phyloP scores from a whole-genome alignment of 2,113 vertebrate species.

The Falcunculus frontatus region DNA sequence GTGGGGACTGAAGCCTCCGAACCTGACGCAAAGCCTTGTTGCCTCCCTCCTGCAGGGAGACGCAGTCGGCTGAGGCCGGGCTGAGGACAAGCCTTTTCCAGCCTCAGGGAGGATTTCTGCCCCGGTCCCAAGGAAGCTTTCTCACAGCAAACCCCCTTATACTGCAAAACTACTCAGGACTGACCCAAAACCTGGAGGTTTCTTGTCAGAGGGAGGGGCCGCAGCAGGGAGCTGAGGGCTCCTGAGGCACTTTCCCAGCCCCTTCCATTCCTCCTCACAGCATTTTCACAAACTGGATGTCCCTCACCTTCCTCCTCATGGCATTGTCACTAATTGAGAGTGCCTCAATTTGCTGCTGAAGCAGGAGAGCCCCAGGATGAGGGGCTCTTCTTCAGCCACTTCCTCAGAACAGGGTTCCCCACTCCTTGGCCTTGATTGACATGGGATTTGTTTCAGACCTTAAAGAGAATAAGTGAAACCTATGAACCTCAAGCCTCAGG shows the following conservation, averaged over 20 bases:
- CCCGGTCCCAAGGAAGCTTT: neutral
- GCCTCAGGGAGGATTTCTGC: neutral
- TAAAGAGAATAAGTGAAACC: slow-evolving; percentile 11
- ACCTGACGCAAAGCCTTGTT: neutral
- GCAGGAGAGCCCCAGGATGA: neutral
- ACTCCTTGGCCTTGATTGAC: slow-evolving; percentile 17
- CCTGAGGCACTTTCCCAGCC: neutral
- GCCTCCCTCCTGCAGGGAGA: neutral
- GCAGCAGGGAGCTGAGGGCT: neutral
- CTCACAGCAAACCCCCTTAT: neutral
- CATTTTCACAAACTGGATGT: neutral
- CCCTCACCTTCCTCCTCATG: neutral
- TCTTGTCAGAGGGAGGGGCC: neutral
- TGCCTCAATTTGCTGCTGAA: neutral
- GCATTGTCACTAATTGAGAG: neutral
- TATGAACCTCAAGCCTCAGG: neutral
- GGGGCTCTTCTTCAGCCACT: neutral
- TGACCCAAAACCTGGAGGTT: neutral
- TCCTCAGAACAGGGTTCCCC: neutral
- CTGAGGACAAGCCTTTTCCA: neutral
- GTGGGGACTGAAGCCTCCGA: neutral
- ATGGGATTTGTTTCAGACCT: slow-evolving; percentile 8
- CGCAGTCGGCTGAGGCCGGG: accelerated
- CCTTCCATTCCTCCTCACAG: neutral
- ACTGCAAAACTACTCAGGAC: neutral